Base-by-base conservation (phyloP, 2,797 vertebrate genomes). In the Hyperoplus lanceolatus region DNA sequence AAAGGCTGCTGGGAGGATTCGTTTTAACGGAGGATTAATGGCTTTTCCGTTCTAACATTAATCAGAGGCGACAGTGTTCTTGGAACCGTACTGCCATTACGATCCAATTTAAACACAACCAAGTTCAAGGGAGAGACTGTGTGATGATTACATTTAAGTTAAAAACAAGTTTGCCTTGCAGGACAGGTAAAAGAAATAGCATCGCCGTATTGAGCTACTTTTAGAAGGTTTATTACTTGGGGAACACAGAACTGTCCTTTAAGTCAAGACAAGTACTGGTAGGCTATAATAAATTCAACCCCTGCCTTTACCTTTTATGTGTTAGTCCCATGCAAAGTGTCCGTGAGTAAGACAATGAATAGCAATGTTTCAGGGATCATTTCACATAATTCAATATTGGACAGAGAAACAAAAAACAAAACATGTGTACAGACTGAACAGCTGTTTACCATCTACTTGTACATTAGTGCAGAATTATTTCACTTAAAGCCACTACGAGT, bases 51-150 rank as follows among this genome's bases (percentile, higher is more conserved):
- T 59, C n/a, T 50, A 71, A 60, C 66, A 79, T 85, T 80, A 83
- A 83, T 90, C 82, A 86, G 50, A 72, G n/a, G 60, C 0, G 58
- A 79, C 66, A 77, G 60, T 16, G 59, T 58, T 84, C 59, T 48
- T 46, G 21, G 63, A 69, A 58, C 10, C 42, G 58, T 29, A 68
- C 67, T 57, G 21, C 55, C 43, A 70, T 62, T 76, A 76, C 66
- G 78, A 76, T 70, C 42, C 70, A 55, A 77, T 69, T 68, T 69
- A 69, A 82, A 79, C 79, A 53, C 14, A 72, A 81, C 57, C 43
- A 62, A 18, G 73, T 58, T 75, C 50, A 42, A 49, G 29, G 36
- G 50, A 61, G 58, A 18, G 45, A 70, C 58, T 8, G n/a, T 16
- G 53, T 18, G 70, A 51, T 76, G 55, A 57, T 87, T 65, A 59